phyloP scores from a whole-genome alignment of 2,113 vertebrate genomes.

The Bufo bufo region DNA sequence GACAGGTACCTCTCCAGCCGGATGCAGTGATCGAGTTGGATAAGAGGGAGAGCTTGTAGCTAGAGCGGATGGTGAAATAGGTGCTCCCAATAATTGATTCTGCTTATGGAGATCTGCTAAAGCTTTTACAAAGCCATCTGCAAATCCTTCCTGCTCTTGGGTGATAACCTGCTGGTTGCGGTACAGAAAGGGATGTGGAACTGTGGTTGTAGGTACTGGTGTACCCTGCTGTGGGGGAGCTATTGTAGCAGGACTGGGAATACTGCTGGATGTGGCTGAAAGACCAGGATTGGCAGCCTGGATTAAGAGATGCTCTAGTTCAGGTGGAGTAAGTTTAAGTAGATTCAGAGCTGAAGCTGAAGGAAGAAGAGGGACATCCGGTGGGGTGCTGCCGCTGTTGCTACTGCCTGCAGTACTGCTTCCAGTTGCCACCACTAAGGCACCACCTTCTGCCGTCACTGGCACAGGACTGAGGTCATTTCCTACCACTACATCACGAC shows the following conservation, averaged over 20 bases:
- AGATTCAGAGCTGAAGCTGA: conserved; percentile 34
- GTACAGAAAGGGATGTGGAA: conserved; percentile 68
- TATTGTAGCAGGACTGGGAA: neutral
- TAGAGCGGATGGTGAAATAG: conserved; percentile 67
- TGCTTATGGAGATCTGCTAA: conserved; percentile 78
- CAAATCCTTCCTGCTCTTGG: conserved; percentile 76
- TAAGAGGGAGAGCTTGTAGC: conserved; percentile 61
- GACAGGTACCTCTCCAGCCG: conserved; percentile 67
- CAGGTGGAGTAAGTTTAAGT: conserved; percentile 53
- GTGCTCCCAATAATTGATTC: conserved; percentile 72
- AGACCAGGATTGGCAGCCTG: conserved; percentile 41
- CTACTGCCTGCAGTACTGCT: neutral
- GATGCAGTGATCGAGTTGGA: conserved; percentile 59
- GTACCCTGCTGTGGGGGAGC: neutral
- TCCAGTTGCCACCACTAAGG: conserved; percentile 1
- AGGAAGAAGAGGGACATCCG: conserved; percentile 42
- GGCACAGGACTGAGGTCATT: conserved; percentile 36
- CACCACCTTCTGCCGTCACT: conserved; percentile 23
- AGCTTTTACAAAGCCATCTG: conserved; percentile 76
- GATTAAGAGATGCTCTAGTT: conserved; percentile 50
- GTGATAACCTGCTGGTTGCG: conserved; percentile 68
- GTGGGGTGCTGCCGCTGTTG: neutral
- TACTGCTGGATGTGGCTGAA: conserved; percentile 24
- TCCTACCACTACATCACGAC: conserved; percentile 25
- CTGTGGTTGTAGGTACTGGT: neutral